A percentile compares a stretch with the other conserved stretches of the same genome.
Evolutionary conservation across 2,888 invertebrate species (phyloP).

Genomic region (Odontocerum albicorne): DNA sequence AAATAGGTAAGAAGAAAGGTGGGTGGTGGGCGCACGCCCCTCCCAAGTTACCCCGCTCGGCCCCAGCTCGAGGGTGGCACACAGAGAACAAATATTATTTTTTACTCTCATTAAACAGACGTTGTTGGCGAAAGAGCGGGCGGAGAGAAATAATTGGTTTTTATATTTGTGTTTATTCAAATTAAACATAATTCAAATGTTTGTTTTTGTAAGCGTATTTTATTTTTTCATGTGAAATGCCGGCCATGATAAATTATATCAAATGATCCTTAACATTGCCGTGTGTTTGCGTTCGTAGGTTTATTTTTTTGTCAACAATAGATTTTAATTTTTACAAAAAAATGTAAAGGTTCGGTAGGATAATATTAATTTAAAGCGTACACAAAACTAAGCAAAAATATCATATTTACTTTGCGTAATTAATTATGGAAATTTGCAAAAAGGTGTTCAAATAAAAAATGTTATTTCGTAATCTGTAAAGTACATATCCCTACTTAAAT

Average conservation of each 20-base stretch:
- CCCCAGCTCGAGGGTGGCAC: conserved; percentile 46
- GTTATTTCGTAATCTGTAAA: too few species aligned
- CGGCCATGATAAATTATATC: conserved; percentile 19
- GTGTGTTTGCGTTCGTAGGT: background rate
- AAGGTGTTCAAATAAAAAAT: too few species aligned
- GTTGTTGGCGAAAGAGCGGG: conserved; percentile 13
- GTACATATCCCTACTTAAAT: too few species aligned
- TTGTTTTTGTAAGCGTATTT: conserved; percentile 28
- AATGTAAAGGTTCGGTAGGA: conserved; percentile 5
- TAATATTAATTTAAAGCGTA: conserved; percentile 9
- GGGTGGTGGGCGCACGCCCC: conserved; percentile 25
- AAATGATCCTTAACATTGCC: conserved; percentile 5
- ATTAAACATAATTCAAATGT: conserved; percentile 35
- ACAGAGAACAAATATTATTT: conserved; percentile 30
- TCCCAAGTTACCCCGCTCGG: conserved; percentile 38
- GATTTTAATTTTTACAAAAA: conserved; percentile 15
- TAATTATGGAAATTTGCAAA: conserved; percentile 4
- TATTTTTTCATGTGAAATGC: conserved; percentile 15
- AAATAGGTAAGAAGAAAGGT: conserved; percentile 34
- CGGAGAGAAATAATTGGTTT: conserved; percentile 35
- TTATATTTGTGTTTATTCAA: conserved; percentile 36
- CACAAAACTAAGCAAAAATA: conserved; percentile 1
- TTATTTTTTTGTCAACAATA: conserved; percentile 14
- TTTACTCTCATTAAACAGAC: conserved; percentile 30
- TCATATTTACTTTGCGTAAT: conserved; percentile 16